Conservation (phyloP, 2,888 invertebrate species). For the Leptinotarsa juncta region DNA sequence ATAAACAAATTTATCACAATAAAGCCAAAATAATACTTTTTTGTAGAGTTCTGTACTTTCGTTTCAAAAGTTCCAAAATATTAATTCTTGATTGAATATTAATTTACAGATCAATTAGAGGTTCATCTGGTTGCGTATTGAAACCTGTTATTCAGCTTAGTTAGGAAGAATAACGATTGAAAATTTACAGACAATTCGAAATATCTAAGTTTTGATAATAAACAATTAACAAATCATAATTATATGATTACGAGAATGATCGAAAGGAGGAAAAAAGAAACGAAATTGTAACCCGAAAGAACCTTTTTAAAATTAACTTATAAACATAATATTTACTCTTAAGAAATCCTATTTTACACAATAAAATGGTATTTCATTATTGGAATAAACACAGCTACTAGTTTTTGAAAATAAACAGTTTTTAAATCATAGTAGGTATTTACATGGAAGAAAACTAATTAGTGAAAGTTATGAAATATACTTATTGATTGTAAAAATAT, state of each 20-base stretch:
- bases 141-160: too few relatives aligned
- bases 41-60: background rate
- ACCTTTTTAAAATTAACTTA: background rate
- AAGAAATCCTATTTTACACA: slow-evolving; percentile 19
- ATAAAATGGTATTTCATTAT: slow-evolving; percentile 19
- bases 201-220: too few relatives aligned
- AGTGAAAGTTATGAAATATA: slow-evolving; percentile 10
- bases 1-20: slow-evolving; percentile 30
- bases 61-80: too few relatives aligned
- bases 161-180: background rate
- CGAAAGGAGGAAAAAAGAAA: background rate
- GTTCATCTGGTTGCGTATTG: background rate
- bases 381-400: slow-evolving; percentile 19
- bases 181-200: too few relatives aligned
- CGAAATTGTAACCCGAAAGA: background rate
- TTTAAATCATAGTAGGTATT: slow-evolving; percentile 18
- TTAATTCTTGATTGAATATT: too few relatives aligned
- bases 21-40: slow-evolving; percentile 26
- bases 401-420: background rate
- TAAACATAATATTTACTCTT: background rate
- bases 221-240: too few relatives aligned
- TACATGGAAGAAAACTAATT: slow-evolving; percentile 23
- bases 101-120: too few relatives aligned
- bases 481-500: slow-evolving; percentile 1
- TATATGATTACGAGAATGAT: too few relatives aligned